Percentiles rank a stretch among this genome's conserved stretches.
Evolutionary conservation across 2,797 vertebrate species (phyloP).

Genomic region (Xerus rutilus): DNA sequence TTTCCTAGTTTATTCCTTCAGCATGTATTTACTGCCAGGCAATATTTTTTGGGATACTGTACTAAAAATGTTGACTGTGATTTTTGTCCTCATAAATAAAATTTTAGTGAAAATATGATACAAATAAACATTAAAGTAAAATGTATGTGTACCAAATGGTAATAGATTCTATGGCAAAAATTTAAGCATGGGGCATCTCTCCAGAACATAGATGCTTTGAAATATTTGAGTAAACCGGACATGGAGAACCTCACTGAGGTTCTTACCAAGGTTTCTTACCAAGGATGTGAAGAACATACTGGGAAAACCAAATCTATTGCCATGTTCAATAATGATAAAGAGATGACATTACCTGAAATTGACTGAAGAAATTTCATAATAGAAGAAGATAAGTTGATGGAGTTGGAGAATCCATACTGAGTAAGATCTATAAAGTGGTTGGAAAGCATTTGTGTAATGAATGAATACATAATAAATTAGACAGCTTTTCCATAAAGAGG

Average conservation of each 20-base stretch:
- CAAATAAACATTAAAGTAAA: background rate
- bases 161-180: background rate
- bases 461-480: background rate
- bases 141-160: fast-evolving
- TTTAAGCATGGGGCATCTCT: background rate
- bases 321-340: background rate
- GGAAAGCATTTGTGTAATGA: background rate
- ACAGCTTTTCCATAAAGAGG: background rate
- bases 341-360: background rate
- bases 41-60: background rate
- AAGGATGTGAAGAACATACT: background rate
- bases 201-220: background rate
- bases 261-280: background rate
- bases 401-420: background rate
- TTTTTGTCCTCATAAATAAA: background rate
- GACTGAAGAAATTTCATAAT: background rate
- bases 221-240: background rate
- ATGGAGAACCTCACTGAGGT: background rate
- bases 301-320: background rate
- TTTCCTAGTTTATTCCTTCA: background rate
- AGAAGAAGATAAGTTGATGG: background rate
- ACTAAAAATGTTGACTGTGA: background rate
- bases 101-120: background rate
- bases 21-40: background rate
- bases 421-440: background rate